phyloP scores from a whole-genome alignment of 2,797 vertebrate genomes.

The Okamejei kenojei region DNA sequence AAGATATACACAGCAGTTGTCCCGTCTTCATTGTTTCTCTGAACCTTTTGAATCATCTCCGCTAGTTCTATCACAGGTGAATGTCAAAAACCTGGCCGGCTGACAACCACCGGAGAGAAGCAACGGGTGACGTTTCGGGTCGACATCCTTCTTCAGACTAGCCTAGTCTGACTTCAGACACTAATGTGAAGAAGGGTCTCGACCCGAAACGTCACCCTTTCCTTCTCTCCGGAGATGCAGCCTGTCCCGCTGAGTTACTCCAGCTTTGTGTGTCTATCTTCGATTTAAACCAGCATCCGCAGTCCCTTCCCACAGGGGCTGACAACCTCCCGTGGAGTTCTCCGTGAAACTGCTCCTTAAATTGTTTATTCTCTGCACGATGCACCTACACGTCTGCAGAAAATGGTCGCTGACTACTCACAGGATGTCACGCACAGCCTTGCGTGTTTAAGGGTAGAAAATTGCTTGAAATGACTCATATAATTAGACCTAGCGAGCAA shows the following conservation, averaged over 20 bases:
- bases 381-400: constrained; percentile 2
- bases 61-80: not conserved
- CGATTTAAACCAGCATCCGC: too few species aligned
- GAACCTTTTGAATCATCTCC: not conserved
- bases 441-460: not conserved
- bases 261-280: too few species aligned
- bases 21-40: not conserved
- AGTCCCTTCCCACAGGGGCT: too few species aligned
- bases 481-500: not conserved
- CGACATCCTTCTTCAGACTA: too few species aligned
- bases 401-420: not conserved
- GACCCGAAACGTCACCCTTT: too few species aligned
- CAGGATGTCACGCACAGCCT: not conserved
- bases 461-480: not conserved
- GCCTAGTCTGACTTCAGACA: too few species aligned
- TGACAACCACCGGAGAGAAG: not conserved
- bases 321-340: not conserved
- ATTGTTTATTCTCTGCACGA: not conserved
- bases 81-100: not conserved
- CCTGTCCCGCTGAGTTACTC: too few species aligned
- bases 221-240: too few species aligned
- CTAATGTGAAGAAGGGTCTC: too few species aligned
- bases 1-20: not conserved
- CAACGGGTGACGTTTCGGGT: too few species aligned
- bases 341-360: not conserved